Conservation (phyloP, 1,140 invertebrate species). For the Atta cephalotes region DNA sequence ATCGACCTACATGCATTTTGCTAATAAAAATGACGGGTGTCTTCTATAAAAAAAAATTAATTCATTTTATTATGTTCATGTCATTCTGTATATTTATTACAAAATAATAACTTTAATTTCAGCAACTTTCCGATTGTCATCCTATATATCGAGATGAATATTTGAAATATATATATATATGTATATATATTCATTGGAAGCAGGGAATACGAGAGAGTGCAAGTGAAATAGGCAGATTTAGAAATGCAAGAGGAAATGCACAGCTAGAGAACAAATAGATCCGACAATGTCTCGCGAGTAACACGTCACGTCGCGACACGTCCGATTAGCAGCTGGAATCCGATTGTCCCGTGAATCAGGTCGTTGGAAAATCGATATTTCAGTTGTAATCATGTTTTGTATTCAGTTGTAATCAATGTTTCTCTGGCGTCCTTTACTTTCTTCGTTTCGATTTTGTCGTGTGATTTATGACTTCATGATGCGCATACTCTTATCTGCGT, state of each 20-base stretch:
- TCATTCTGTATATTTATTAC: neutral
- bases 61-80: neutral
- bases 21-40: neutral
- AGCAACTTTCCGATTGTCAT: neutral
- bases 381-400: conserved; percentile 16
- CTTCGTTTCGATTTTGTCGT: neutral
- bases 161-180: neutral
- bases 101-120: conserved; percentile 9
- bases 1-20: neutral
- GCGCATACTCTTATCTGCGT: conserved; percentile 8
- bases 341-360: conserved; percentile 15
- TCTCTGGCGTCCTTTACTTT: neutral
- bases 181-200: neutral
- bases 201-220: neutral
- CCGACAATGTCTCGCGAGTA: neutral
- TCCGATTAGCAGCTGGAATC: neutral
- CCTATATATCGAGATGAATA: neutral
- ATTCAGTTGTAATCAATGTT: conserved; percentile 42
- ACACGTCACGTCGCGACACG: neutral
- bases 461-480: neutral
- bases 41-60: neutral
- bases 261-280: conserved; percentile 2
- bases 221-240: neutral
- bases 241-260: neutral
- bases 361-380: conserved; percentile 75